phyloP scores from a whole-genome alignment of 2,113 vertebrate genomes.

The Paralichthys olivaceus region DNA sequence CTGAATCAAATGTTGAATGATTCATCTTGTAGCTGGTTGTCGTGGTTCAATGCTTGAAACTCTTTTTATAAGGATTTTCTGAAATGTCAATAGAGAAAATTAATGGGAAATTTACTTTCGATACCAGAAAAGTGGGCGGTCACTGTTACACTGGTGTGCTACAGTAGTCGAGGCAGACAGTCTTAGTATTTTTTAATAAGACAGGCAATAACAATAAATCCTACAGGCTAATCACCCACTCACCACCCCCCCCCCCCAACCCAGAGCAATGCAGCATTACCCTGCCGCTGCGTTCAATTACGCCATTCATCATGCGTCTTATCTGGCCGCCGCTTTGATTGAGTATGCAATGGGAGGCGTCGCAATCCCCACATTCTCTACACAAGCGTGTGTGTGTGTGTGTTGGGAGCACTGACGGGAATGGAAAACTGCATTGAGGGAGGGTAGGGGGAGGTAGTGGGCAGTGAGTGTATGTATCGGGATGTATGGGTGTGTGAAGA shows the following conservation, averaged over 20 bases:
- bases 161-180: conserved; percentile 45
- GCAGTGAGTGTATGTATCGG: conserved; percentile 39
- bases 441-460: conserved; percentile 5
- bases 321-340: conserved; percentile 73
- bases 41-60: neutral
- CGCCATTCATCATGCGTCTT: conserved; percentile 80
- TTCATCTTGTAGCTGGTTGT: neutral
- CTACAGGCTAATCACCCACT: conserved; percentile 78
- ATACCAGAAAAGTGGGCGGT: neutral
- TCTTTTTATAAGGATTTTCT: neutral
- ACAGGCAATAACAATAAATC: conserved; percentile 82
- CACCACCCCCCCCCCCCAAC: conserved; percentile 56
- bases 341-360: conserved; percentile 68
- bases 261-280: conserved; percentile 70
- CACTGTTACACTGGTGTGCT: conserved; percentile 26
- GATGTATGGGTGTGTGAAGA: conserved; percentile 47
- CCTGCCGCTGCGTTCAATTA: conserved; percentile 75
- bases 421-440: conserved; percentile 59
- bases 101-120: neutral
- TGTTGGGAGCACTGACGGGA: conserved; percentile 62
- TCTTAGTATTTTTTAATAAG: conserved; percentile 80
- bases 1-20: neutral
- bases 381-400: conserved; percentile 39
- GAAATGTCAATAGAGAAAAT: neutral
- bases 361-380: conserved; percentile 55